phyloP scores from a whole-genome alignment of 1,140 invertebrate genomes.

The Psilanteris sp. region DNA sequence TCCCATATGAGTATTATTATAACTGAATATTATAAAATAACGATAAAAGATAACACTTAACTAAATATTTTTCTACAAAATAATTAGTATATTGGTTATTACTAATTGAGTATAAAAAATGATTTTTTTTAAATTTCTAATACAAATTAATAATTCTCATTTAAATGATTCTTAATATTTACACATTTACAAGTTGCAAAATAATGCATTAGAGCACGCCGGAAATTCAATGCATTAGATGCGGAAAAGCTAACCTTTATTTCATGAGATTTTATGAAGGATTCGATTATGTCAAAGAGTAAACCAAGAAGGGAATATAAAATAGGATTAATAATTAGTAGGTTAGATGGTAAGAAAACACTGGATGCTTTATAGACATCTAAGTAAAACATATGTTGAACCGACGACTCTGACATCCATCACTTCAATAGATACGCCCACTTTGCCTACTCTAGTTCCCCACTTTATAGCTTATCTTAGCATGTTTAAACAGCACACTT shows the following conservation, averaged over 20 bases:
- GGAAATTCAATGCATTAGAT: slow-evolving; percentile 31
- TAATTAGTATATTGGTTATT: too few relatives aligned
- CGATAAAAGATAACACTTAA: too few relatives aligned
- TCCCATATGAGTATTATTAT: too few relatives aligned
- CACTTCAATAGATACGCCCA: slow-evolving; percentile 72
- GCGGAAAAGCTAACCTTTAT: slow-evolving; percentile 25
- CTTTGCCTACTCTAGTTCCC: slow-evolving; percentile 58
- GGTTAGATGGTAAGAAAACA: slow-evolving; percentile 76
- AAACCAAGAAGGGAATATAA: slow-evolving; percentile 33
- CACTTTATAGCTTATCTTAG: slow-evolving; percentile 48
- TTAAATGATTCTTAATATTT: too few relatives aligned
- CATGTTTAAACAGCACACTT: slow-evolving; percentile 43
- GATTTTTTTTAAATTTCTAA: too few relatives aligned
- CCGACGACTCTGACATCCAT: slow-evolving; percentile 77
- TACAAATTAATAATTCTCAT: too few relatives aligned
- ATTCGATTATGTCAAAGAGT: slow-evolving; percentile 53
- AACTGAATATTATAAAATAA: too few relatives aligned
- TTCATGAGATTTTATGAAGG: slow-evolving; percentile 39
- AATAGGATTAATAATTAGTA: slow-evolving; percentile 74
- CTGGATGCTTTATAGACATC: slow-evolving; percentile 70
- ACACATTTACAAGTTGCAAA: too few relatives aligned
- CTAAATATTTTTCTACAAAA: too few relatives aligned
- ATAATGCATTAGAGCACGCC: too few relatives aligned
- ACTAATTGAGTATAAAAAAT: too few relatives aligned
- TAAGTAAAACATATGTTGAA: slow-evolving; percentile 76